Evolutionary conservation across 64 coral and sea anemone genomes (phyloP), one percentile per base, ranked within the genome.

Genomic region (Montipora sp.): DNA sequence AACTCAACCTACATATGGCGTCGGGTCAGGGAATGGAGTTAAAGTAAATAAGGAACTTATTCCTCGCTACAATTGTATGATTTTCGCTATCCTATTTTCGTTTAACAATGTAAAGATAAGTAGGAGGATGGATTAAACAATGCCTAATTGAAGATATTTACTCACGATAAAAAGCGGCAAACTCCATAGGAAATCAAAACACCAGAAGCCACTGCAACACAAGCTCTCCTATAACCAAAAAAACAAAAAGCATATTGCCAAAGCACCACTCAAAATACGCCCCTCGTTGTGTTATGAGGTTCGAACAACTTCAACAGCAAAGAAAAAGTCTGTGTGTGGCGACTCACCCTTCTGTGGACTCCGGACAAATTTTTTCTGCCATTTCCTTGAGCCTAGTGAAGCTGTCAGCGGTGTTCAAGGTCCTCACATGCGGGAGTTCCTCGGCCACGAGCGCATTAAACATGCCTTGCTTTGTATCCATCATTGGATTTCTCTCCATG

Each of bases 81-180:
- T 36, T 36, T 36, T 36, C 36, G 1, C 36, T 36, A 36, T 36
- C 36, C 36, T 36, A 36, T 36, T 36, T 36, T 36, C 2, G 1
- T 2, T 36, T 0, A 36, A 36, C 36, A 36, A 36, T 36, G 36
- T 0, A 36, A 36, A 36, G 36, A 36, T 0, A 36, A 36, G 36
- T 36, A 36, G 36, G 36, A 36, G 36, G 36, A 2, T 36, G 36
- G 36, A 48, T 49, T 48, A 49, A 53, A 80, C 15, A 57, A 19
- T 53, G 1, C 47, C 46, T 36, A 48, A 58, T 19, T 48, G 8
- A 6, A 55, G 48, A 48, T 22, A 57, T 24, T 58, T 19, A 85
- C 82, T 85, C 50, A 85, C 82, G 61, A 85, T 43, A 85, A 48
- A 71, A 72, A 19, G 61, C 82, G 82, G 9, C 47, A 85, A 72